phyloP scores from a whole-genome alignment of 2,797 vertebrate species.

The Passerculus sandwichensis region DNA sequence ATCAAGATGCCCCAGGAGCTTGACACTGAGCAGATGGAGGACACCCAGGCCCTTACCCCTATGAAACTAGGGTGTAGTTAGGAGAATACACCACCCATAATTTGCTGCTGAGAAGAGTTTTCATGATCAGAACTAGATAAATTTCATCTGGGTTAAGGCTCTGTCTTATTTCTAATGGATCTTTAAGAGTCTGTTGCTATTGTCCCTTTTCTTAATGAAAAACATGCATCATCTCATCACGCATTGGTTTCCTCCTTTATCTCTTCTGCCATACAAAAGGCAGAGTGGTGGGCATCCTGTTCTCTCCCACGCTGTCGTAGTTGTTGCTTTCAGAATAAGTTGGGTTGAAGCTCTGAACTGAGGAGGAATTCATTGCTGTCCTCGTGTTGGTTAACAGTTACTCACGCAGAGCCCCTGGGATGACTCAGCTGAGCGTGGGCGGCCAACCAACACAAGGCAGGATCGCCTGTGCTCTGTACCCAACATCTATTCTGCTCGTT shows the following conservation, averaged over 20 bases:
- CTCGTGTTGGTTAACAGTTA: neutral
- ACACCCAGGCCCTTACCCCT: neutral
- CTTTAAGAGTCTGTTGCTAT: neutral
- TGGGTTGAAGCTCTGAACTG: conserved; percentile 11
- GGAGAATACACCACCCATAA: neutral
- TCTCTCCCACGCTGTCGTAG: conserved; percentile 20
- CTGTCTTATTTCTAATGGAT: neutral
- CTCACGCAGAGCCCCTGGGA: conserved; percentile 33
- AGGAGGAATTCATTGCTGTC: conserved; percentile 34
- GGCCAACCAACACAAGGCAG: conserved; percentile 6
- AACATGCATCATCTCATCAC: neutral
- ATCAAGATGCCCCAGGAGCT: neutral
- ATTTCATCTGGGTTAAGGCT: neutral
- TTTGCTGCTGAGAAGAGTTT: neutral
- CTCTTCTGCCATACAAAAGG: neutral
- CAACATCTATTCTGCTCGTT: neutral
- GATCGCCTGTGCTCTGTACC: neutral
- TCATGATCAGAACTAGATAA: neutral
- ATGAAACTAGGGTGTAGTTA: neutral
- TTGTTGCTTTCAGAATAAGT: conserved; percentile 52
- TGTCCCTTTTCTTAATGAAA: conserved; percentile 30
- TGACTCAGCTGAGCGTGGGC: conserved; percentile 33
- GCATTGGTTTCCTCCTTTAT: neutral
- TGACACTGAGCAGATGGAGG: neutral
- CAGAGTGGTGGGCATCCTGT: conserved; percentile 38